Evolutionary conservation across 2,888 invertebrate genomes (phyloP), one percentile per base, ranked within the genome.

Genomic region (Polydrusus pterygomalis): DNA sequence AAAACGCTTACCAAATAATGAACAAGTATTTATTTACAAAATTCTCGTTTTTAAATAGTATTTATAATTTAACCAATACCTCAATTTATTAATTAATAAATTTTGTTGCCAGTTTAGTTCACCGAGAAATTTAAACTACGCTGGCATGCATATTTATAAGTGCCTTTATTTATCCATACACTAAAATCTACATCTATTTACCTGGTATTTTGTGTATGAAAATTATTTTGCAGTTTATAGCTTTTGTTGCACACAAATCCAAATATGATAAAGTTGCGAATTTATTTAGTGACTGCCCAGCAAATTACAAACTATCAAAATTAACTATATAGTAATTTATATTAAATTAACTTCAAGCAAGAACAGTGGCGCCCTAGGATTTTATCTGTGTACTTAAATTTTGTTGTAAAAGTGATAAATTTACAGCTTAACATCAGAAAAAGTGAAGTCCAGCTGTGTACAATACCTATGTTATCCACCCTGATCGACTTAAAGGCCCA

Each of bases 151-250:
- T 47, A 47, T 47, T 17, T 47, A 15, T 17, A 47, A 47, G 47
- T 47, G 47, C 17, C 0, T 47, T 47, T 47, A 17, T 47, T 47
- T 47, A 47, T 17, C 3, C 47, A 47, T 47, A 51, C 9, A 7
- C 49, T 20, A 51, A 13, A n/a, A n/a, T n/a, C n/a, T 51, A 25
- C 25, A 25, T 25, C 25, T 51, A 51, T 51, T 51, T 51, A 25
- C 51, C 13, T 51, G 51, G 3, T 51, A 20, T 51, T 51, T 51
- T 34, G 25, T 20, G 25, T 6, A 51, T n/a, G 51, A 51, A 51
- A 51, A 51, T 49, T 49, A 9, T 49, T 49, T 49, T 51, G 25
- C 18, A 6, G 9, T 25, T 51, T 51, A 51, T 13, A 25, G 10
- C 11, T 18, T 25, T 51, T 1, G 1, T 8, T 1, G 25, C 18